Evolutionary conservation across 2,888 invertebrate genomes (phyloP).

Genomic region (Dyspetes luteomarginatus): DNA sequence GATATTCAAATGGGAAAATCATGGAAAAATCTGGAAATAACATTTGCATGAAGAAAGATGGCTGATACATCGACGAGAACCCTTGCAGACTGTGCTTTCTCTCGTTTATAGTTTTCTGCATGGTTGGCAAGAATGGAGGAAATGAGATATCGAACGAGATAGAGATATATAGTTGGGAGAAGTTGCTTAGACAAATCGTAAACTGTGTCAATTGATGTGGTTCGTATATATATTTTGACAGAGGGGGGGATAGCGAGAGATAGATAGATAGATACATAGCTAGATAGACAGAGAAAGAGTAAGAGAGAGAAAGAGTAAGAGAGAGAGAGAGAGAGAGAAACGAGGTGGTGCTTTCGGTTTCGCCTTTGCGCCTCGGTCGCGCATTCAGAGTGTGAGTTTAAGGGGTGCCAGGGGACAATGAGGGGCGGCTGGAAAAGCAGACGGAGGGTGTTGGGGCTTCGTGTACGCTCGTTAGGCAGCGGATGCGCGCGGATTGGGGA

Average conservation of each 20-base stretch:
- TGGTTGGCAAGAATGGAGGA: background rate
- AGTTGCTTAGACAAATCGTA: slow-evolving; percentile 76
- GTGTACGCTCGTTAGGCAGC: slow-evolving; percentile 77
- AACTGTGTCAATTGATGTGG: slow-evolving; percentile 71
- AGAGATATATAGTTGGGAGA: slow-evolving; percentile 67
- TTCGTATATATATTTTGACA: slow-evolving; percentile 51
- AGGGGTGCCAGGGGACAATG: slow-evolving; percentile 50
- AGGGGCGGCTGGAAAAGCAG: slow-evolving; percentile 58
- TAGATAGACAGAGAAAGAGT: too few species aligned
- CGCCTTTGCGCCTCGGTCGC: slow-evolving; percentile 10
- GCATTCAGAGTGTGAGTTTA: slow-evolving; percentile 40
- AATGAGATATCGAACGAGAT: slow-evolving; percentile 65
- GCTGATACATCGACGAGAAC: background rate
- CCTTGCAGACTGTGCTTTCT: background rate
- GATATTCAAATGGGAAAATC: slow-evolving; percentile 38
- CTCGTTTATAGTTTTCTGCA: background rate
- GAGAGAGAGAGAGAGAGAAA: slow-evolving; percentile 26
- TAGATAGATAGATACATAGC: slow-evolving; percentile 9
- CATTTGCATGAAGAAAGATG: slow-evolving; percentile 26
- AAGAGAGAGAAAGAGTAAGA: slow-evolving; percentile 1
- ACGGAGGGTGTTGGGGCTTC: slow-evolving; percentile 63
- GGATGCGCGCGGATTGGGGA: slow-evolving; percentile 77
- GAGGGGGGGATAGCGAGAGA: slow-evolving; percentile 3
- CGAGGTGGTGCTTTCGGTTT: slow-evolving; percentile 52
- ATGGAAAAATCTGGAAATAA: slow-evolving; percentile 1